These are phyloP conservation scores for Dysmachus trigonus DNA, from an alignment of 2,888 invertebrate genomes.

Conservation along the genomic window DNA sequence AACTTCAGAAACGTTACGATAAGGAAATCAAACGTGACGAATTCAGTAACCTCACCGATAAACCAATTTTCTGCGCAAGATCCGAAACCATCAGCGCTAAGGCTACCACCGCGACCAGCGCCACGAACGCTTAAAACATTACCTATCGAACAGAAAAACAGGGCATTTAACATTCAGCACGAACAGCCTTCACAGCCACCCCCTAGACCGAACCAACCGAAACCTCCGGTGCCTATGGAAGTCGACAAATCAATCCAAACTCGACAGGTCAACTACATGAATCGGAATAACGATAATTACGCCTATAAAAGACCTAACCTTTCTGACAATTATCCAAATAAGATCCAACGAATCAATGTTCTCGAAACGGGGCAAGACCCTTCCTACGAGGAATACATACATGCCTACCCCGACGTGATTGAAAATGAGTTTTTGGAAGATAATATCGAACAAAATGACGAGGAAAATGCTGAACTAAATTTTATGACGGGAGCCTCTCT, in stretches of 20 bases:
- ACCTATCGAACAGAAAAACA: neutral
- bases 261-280: constrained; percentile 22
- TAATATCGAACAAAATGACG: neutral
- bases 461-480: neutral
- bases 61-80: neutral
- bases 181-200: neutral
- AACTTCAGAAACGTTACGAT: neutral
- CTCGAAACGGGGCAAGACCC: too few relatives aligned
- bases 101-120: neutral
- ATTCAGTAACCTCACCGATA: neutral
- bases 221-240: constrained; percentile 14
- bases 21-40: neutral
- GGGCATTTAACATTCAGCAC: constrained; percentile 10
- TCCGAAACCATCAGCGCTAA: neutral
- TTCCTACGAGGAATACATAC: too few relatives aligned
- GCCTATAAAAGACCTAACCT: neutral
- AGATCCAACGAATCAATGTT: neutral
- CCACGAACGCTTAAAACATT: neutral
- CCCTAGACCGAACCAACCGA: constrained; percentile 2
- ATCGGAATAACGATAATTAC: neutral
- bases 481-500: neutral
- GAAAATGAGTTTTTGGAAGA: neutral
- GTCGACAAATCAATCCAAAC: constrained; percentile 25
- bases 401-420: neutral
- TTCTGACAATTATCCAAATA: neutral